Percentiles rank a stretch among this genome's conserved stretches.
phyloP scores from a whole-genome alignment of 2,797 vertebrate species.

The Oreochromis mossambicus region DNA sequence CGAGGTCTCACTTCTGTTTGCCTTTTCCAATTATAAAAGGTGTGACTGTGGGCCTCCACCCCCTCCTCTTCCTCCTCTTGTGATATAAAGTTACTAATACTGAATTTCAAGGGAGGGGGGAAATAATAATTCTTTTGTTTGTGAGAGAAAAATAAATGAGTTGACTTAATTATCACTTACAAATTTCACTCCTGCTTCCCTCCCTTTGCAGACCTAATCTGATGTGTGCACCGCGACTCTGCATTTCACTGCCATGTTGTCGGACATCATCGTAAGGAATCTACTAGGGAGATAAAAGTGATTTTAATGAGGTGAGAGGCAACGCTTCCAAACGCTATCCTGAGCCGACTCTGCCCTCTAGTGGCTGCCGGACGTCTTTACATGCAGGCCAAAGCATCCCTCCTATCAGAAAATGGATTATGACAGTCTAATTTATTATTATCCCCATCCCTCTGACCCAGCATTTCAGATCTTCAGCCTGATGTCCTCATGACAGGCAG shows the following conservation, averaged over 20 bases:
- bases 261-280: not conserved
- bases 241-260: not conserved
- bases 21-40: constrained; percentile 76
- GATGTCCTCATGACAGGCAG: constrained; percentile 37
- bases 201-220: constrained; percentile 8
- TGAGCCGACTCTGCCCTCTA: constrained; percentile 69
- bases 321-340: not conserved
- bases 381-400: not conserved
- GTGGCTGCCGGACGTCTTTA: constrained; percentile 13
- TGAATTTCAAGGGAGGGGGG: not conserved
- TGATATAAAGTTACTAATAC: constrained; percentile 25
- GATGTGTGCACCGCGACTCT: not conserved
- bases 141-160: constrained; percentile 1
- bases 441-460: constrained; percentile 48
- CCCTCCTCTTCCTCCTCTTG: not conserved
- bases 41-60: constrained; percentile 54
- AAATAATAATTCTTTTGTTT: constrained; percentile 30
- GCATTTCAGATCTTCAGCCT: constrained; percentile 23
- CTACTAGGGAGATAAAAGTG: not conserved
- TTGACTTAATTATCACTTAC: constrained; percentile 64
- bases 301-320: constrained; percentile 11
- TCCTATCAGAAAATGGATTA: constrained; percentile 56
- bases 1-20: constrained; percentile 63
- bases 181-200: constrained; percentile 19
- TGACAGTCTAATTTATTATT: constrained; percentile 71